phyloP scores from a whole-genome alignment of 2,113 vertebrate genomes.

The Odontesthes bonariensis region DNA sequence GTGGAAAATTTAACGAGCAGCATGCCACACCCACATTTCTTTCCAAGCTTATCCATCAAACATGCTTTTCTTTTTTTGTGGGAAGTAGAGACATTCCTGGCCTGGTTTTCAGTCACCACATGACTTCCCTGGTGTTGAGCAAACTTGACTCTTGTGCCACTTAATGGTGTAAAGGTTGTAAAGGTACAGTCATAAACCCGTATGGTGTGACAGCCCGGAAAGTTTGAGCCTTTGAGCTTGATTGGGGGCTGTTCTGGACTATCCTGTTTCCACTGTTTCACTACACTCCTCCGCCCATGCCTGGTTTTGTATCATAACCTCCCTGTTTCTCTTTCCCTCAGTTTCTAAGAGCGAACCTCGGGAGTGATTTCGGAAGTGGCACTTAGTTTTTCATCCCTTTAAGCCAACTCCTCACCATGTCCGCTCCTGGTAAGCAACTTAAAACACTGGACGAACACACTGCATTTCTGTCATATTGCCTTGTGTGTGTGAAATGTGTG shows the following conservation, averaged over 20 bases:
- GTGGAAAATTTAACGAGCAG: neutral
- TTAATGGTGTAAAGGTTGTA: neutral
- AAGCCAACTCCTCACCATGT: conserved; percentile 50
- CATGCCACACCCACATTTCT: conserved; percentile 1
- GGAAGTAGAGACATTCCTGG: neutral
- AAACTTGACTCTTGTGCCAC: neutral
- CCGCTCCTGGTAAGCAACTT: conserved; percentile 70
- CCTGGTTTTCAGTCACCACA: neutral
- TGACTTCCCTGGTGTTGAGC: neutral
- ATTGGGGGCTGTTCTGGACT: neutral
- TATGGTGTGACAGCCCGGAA: neutral
- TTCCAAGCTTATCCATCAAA: neutral
- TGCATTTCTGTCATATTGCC: too few species aligned
- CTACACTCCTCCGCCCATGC: neutral
- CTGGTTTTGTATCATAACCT: neutral
- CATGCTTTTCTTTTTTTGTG: neutral
- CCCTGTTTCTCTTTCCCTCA: neutral
- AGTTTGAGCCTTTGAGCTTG: neutral
- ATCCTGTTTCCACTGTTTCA: neutral
- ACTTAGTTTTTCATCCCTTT: conserved; percentile 13
- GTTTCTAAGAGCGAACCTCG: conserved; percentile 42
- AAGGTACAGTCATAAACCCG: neutral
- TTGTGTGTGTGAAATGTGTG: too few species aligned
- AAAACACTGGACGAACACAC: neutral
- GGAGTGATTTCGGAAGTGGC: conserved; percentile 41